phyloP scores from a whole-genome alignment of 2,888 invertebrate species.

The Eupithecia centaureata region DNA sequence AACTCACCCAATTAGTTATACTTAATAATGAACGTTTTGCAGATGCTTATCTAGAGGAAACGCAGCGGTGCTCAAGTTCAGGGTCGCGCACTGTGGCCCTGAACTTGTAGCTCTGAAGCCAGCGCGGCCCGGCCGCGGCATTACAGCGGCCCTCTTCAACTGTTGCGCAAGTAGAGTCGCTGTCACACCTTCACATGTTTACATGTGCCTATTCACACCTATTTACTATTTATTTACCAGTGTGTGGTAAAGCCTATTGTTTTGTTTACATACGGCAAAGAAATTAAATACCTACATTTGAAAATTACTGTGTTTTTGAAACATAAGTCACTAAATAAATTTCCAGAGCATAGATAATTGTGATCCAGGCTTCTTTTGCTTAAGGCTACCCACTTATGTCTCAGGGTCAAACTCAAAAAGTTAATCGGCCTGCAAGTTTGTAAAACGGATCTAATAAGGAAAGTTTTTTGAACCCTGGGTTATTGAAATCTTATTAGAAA shows the following conservation, averaged over 20 bases:
- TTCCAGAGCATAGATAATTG: not conserved
- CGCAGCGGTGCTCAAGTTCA: conserved; percentile 36
- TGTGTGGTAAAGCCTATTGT: not conserved
- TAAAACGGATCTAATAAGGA: too few species aligned
- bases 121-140: not conserved
- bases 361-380: not conserved
- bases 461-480: not conserved
- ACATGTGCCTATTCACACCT: not conserved
- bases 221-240: not conserved
- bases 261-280: not conserved
- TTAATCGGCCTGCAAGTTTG: too few species aligned
- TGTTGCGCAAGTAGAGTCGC: not conserved
- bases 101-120: not conserved
- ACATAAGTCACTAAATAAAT: not conserved
- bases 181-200: not conserved
- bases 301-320: not conserved
- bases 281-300: not conserved
- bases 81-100: conserved; percentile 16
- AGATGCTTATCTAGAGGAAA: conserved; percentile 1
- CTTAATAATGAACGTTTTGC: not conserved
- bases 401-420: too few species aligned
- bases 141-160: not conserved
- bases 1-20: not conserved
- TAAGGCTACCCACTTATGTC: too few species aligned
- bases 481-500: too few species aligned